Evolutionary conservation across 2,888 invertebrate genomes (phyloP).

Genomic region (Frankliniella fusca): DNA sequence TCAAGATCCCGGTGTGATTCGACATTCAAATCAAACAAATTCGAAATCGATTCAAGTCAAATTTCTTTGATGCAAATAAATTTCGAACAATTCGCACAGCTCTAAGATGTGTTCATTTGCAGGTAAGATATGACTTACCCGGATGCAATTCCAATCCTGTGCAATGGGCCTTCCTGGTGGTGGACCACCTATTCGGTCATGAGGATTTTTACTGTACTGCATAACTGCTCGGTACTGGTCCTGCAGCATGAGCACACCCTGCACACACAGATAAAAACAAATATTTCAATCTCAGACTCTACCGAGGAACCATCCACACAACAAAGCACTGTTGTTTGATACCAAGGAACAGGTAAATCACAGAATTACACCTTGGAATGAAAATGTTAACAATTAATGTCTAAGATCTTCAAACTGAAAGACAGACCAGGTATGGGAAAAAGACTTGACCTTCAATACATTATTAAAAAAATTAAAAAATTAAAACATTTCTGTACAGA

Average conservation of each 20-base stretch:
- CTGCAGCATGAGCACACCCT: constrained; percentile 68
- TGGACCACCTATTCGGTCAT: constrained; percentile 56
- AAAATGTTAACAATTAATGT: background rate
- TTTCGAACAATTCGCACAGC: too few relatives aligned
- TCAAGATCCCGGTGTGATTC: too few relatives aligned
- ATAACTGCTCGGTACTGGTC: constrained; percentile 68
- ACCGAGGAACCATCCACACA: background rate
- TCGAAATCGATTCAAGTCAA: too few relatives aligned
- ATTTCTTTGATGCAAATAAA: too few relatives aligned
- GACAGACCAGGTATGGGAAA: too few relatives aligned
- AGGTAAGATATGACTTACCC: constrained; percentile 47
- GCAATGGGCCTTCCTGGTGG: constrained; percentile 49
- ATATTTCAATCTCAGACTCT: background rate
- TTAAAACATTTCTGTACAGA: too few relatives aligned
- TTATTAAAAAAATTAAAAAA: too few relatives aligned
- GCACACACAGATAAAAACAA: constrained; percentile 43
- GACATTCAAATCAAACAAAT: too few relatives aligned
- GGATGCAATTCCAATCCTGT: constrained; percentile 63
- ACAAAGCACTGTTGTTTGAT: too few relatives aligned
- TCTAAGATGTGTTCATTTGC: background rate
- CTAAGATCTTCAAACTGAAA: too few relatives aligned
- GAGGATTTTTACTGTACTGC: constrained; percentile 68
- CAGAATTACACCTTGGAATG: background rate
- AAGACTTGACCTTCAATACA: too few relatives aligned
- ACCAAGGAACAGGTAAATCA: too few relatives aligned